Evolutionary conservation across 1,140 invertebrate genomes (phyloP).

Genomic region (Mya arenaria): DNA sequence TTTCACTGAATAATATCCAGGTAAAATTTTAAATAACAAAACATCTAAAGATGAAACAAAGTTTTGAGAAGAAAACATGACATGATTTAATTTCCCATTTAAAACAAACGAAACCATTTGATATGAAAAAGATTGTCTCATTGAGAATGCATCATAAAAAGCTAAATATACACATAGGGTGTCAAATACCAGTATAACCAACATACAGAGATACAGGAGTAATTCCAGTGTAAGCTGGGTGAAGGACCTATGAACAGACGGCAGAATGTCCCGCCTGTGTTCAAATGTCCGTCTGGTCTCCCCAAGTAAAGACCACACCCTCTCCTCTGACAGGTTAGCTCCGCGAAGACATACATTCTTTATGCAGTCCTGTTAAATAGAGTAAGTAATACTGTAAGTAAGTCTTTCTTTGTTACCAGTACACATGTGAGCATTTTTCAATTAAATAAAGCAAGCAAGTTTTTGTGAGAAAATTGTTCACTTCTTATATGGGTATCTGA

Average conservation of each 20-base stretch:
- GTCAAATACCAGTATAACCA: too few species aligned
- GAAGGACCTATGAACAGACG: conserved; percentile 41
- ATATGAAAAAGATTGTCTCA: not conserved
- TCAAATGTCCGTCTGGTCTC: conserved; percentile 15
- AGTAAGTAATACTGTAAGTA: too few species aligned
- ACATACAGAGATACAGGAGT: conserved; percentile 29
- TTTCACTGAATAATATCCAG: not conserved
- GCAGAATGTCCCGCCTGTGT: conserved; percentile 39
- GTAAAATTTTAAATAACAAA: not conserved
- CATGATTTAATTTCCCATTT: not conserved
- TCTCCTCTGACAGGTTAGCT: not conserved
- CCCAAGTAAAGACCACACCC: conserved; percentile 5
- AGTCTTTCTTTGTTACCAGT: too few species aligned
- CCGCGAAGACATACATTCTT: conserved; percentile 22
- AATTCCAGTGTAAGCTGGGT: conserved; percentile 42
- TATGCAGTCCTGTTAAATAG: conserved; percentile 42
- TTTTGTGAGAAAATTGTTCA: too few species aligned
- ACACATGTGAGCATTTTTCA: too few species aligned
- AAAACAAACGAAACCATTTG: not conserved
- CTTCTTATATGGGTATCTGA: too few species aligned
- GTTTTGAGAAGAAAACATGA: not conserved
- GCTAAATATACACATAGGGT: too few species aligned
- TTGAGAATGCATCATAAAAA: not conserved
- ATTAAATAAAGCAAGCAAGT: too few species aligned
- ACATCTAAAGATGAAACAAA: not conserved